Evolutionary conservation across 1,140 invertebrate species (phyloP).

Genomic region (Micrasema minimum): DNA sequence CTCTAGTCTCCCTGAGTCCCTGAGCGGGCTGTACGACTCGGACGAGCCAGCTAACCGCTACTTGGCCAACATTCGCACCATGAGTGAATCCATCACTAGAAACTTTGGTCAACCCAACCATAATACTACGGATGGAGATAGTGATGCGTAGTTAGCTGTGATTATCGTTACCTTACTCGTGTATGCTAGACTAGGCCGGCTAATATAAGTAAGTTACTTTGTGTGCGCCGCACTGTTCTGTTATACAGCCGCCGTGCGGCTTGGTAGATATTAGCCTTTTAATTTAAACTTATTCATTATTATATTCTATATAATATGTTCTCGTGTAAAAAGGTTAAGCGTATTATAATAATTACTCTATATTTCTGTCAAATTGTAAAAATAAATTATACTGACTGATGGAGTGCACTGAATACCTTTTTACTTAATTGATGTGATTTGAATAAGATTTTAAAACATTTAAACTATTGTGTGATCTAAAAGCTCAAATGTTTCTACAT

Average conservation of each 20-base stretch:
- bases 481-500: slow-evolving; percentile 15
- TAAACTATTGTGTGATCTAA: slow-evolving; percentile 3
- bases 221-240: slow-evolving; percentile 45
- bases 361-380: no score
- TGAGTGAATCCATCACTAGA: slow-evolving; percentile 79
- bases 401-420: slow-evolving; percentile 47
- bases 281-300: no score
- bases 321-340: slow-evolving; percentile 44
- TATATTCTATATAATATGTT: no score
- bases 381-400: slow-evolving; percentile 46
- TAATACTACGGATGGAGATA: slow-evolving; percentile 72
- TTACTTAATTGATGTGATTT: slow-evolving; percentile 35
- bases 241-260: slow-evolving; percentile 46
- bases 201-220: slow-evolving; percentile 21
- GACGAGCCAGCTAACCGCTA: slow-evolving; percentile 82
- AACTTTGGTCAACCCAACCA: slow-evolving; percentile 77
- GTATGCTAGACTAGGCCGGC: no score
- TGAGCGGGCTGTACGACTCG: slow-evolving; percentile 86
- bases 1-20: slow-evolving; percentile 78
- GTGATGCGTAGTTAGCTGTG: slow-evolving; percentile 66
- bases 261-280: slow-evolving; percentile 43
- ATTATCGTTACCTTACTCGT: no score
- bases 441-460: slow-evolving; percentile 24
- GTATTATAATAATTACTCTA: no score
- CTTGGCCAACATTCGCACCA: slow-evolving; percentile 78